These are phyloP conservation scores for Hozukius guyotensis DNA, from an alignment of 2,797 vertebrate species.

Conservation along the genomic window DNA sequence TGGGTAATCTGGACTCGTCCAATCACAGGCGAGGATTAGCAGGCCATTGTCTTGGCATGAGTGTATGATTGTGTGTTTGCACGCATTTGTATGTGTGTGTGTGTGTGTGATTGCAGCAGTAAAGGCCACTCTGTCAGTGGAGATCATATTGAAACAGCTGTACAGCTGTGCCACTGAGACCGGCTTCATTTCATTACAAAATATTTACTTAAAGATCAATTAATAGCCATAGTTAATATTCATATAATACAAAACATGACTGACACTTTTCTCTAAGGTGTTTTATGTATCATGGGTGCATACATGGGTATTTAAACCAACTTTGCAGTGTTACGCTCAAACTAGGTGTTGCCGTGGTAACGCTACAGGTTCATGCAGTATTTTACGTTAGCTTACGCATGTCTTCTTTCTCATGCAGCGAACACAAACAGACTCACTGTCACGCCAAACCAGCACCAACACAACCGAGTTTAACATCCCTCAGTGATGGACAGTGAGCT, in stretches of 20 bases:
- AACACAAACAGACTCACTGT: not conserved
- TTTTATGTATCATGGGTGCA: not conserved
- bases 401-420: not conserved
- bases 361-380: not conserved
- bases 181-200: constrained; percentile 5
- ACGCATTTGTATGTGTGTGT: constrained; percentile 6
- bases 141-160: constrained; percentile 49
- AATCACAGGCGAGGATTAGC: constrained; percentile 83
- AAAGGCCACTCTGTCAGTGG: constrained; percentile 59
- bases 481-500: constrained; percentile 23
- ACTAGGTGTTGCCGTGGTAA: not conserved
- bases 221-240: not conserved
- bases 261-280: not conserved
- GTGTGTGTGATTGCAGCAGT: constrained; percentile 9
- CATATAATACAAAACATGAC: not conserved
- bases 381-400: not conserved
- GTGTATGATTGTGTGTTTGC: constrained; percentile 26
- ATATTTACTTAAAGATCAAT: constrained; percentile 6
- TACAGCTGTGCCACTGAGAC: constrained; percentile 36
- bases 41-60: constrained; percentile 82
- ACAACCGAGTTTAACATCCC: constrained; percentile 37
- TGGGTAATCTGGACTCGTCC: constrained; percentile 82
- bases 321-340: not conserved
- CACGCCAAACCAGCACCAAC: constrained; percentile 8
- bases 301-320: not conserved